phyloP scores from a whole-genome alignment of 2,888 invertebrate genomes.

The Pollenia amentaria region DNA sequence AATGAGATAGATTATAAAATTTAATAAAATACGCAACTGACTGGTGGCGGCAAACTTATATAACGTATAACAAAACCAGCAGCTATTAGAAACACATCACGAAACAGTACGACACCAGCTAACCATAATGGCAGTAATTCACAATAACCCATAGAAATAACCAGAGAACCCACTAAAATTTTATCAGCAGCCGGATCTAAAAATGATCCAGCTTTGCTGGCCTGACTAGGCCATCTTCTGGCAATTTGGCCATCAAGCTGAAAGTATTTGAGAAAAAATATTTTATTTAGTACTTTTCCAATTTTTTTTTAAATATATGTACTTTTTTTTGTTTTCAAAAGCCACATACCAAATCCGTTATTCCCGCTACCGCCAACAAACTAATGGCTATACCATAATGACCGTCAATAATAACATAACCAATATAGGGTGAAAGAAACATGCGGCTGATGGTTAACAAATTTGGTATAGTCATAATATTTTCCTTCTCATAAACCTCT shows the following conservation, averaged over 20 bases:
- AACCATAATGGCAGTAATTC: constrained; percentile 92
- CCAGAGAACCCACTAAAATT: constrained; percentile 94
- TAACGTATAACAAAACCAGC: constrained; percentile 97
- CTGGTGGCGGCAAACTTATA: constrained; percentile 94
- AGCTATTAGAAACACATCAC: constrained; percentile 92
- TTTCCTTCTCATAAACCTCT: constrained; percentile 88
- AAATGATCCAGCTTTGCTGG: constrained; percentile 96
- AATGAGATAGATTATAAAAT: not conserved
- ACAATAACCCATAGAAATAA: constrained; percentile 93
- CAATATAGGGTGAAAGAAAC: constrained; percentile 93
- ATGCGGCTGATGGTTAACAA: constrained; percentile 94
- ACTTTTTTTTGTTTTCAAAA: not conserved
- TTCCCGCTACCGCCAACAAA: constrained; percentile 93
- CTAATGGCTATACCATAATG: constrained; percentile 92
- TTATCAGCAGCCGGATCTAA: constrained; percentile 99
- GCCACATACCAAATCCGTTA: constrained; percentile 93
- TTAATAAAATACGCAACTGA: constrained; percentile 85
- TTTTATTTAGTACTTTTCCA: not conserved
- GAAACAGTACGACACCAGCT: constrained; percentile 92
- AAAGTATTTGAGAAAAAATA: constrained; percentile 8
- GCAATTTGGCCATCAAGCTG: constrained; percentile 99
- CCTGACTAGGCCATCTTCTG: constrained; percentile 94
- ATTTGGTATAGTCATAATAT: constrained; percentile 97
- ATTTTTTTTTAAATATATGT: not conserved
- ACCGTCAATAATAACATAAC: constrained; percentile 93